These are phyloP conservation scores for Penaeus vannamei DNA, from an alignment of 1,140 invertebrate species.

Conservation along the genomic window DNA sequence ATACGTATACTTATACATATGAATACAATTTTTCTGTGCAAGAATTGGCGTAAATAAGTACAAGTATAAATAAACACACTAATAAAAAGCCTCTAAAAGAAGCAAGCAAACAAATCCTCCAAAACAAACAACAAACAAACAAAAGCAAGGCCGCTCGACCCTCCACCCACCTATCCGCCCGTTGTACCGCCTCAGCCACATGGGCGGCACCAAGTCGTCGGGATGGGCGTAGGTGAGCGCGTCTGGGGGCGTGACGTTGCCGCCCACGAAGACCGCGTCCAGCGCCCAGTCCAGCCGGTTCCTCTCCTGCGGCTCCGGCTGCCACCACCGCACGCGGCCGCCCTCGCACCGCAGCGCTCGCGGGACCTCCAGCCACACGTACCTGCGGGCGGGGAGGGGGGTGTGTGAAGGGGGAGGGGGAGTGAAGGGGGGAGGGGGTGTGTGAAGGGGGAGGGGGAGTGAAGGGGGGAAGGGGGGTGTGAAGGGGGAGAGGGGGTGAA, in stretches of 20 bases:
- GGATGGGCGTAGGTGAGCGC: conserved; percentile 53
- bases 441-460: too few relatives aligned
- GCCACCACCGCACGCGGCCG: conserved; percentile 72
- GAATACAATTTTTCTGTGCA: neutral
- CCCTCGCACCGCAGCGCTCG: conserved; percentile 70
- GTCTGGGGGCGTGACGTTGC: conserved; percentile 54
- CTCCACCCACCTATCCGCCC: conserved; percentile 36
- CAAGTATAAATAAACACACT: neutral
- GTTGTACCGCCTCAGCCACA: conserved; percentile 66
- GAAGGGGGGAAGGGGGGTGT: too few relatives aligned
- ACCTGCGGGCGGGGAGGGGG: conserved; percentile 39
- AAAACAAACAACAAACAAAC: too few relatives aligned
- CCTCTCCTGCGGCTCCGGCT: conserved; percentile 70
- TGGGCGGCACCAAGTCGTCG: conserved; percentile 50
- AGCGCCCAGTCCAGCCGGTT: conserved; percentile 72
- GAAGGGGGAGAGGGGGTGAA: too few relatives aligned
- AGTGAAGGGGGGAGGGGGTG: too few relatives aligned
- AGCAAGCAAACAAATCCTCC: too few relatives aligned
- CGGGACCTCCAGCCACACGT: conserved; percentile 69
- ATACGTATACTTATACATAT: conserved; percentile 29
- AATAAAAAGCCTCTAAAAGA: too few relatives aligned
- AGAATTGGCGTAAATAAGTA: neutral
- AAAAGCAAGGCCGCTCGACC: too few relatives aligned
- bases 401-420: too few relatives aligned
- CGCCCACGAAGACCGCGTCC: conserved; percentile 72